Percentiles rank a stretch among this genome's conserved stretches.
phyloP scores from a whole-genome alignment of 2,888 invertebrate genomes.

The Phytoseiulus persimilis region DNA sequence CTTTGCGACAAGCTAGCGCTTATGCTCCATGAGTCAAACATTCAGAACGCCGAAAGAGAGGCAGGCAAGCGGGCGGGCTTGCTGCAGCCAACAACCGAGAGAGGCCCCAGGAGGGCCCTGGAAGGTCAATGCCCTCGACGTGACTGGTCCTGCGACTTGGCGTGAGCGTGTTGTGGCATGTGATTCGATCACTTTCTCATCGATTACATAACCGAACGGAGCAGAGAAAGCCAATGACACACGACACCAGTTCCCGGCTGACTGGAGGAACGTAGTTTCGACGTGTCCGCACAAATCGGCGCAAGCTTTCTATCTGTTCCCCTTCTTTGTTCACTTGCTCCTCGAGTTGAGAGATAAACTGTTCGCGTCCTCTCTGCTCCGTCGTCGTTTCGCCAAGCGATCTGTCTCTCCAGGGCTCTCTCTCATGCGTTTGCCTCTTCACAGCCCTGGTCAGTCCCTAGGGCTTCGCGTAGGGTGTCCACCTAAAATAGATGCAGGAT shows the following conservation, averaged over 20 bases:
- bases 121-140: neutral
- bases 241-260: neutral
- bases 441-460: neutral
- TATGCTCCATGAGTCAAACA: neutral
- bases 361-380: neutral
- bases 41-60: neutral
- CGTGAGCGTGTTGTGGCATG: neutral
- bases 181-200: constrained; percentile 5
- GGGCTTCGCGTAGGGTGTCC: neutral
- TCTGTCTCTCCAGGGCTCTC: neutral
- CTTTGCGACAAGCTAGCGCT: neutral
- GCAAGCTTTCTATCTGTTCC: neutral
- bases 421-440: neutral
- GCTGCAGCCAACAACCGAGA: neutral
- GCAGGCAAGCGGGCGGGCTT: neutral
- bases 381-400: neutral
- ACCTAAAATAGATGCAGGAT: neutral
- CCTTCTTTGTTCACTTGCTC: neutral
- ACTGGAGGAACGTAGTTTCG: neutral
- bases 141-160: neutral
- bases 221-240: neutral
- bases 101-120: neutral
- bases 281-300: neutral
- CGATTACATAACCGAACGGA: neutral
- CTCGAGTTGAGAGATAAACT: neutral